Conservation (phyloP, 2,113 vertebrate genomes). For the Rhinolophus ferrumequinum region DNA sequence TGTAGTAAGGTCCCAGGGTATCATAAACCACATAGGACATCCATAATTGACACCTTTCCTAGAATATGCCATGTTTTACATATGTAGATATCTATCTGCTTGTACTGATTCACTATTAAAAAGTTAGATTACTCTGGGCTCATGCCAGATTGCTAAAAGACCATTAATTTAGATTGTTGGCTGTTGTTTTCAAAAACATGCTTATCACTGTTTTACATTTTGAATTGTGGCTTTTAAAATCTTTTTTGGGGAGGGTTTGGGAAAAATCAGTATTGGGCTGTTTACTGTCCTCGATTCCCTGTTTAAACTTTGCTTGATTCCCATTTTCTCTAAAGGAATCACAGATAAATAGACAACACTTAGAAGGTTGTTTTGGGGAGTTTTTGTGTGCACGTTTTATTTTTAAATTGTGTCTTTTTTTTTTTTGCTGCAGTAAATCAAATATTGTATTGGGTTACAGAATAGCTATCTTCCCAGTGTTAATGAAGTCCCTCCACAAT, state of each 20-base stretch:
- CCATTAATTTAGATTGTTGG: not conserved
- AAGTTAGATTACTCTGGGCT: constrained; percentile 42
- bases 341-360: not conserved
- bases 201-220: constrained; percentile 38
- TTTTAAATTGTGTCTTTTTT: constrained; percentile 5
- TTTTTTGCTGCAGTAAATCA: constrained; percentile 19
- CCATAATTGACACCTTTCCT: constrained; percentile 30
- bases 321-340: constrained; percentile 43
- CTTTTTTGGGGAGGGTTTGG: constrained; percentile 3
- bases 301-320: constrained; percentile 32
- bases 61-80: constrained; percentile 43
- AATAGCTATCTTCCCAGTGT: constrained; percentile 42
- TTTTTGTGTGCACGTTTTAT: not conserved
- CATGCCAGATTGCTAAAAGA: constrained; percentile 31
- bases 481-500: constrained; percentile 13
- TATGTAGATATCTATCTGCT: constrained; percentile 16
- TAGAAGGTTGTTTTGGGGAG: constrained; percentile 18
- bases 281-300: not conserved
- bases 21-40: constrained; percentile 24
- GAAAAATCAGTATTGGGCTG: not conserved
- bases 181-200: not conserved
- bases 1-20: not conserved
- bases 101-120: constrained; percentile 17
- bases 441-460: constrained; percentile 21
- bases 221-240: constrained; percentile 46